phyloP scores from a whole-genome alignment of 2,888 invertebrate genomes.

The Saturnia pavonia region DNA sequence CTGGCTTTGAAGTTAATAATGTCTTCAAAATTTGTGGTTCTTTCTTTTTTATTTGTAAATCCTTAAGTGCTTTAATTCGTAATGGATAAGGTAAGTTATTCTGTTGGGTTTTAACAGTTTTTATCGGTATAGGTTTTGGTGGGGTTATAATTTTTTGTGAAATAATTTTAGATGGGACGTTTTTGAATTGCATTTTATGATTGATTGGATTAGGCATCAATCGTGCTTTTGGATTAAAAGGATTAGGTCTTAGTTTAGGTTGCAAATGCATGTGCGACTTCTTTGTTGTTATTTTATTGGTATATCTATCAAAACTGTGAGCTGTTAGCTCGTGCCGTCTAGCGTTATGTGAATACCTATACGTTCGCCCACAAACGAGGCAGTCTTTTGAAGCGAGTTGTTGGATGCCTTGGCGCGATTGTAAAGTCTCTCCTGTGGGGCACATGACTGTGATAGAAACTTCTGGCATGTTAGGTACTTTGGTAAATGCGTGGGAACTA shows the following conservation, averaged over 20 bases:
- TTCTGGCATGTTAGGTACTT: constrained; percentile 68
- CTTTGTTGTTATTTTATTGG: constrained; percentile 68
- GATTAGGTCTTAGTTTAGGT: constrained; percentile 75
- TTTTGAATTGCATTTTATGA: constrained; percentile 71
- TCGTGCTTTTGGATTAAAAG: constrained; percentile 76
- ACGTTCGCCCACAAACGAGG: constrained; percentile 74
- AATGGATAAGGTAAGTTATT: constrained; percentile 74
- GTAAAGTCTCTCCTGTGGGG: constrained; percentile 69
- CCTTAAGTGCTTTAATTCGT: constrained; percentile 77
- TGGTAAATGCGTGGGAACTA: constrained; percentile 41
- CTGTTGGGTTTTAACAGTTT: constrained; percentile 54
- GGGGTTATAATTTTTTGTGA: constrained; percentile 56
- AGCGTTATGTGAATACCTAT: constrained; percentile 78
- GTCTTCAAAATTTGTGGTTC: constrained; percentile 79
- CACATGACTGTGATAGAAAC: constrained; percentile 78
- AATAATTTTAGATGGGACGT: constrained; percentile 55
- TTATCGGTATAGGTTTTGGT: constrained; percentile 70
- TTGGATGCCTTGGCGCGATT: constrained; percentile 73
- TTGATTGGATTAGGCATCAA: constrained; percentile 77
- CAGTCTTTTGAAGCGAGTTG: constrained; percentile 78
- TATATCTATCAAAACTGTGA: constrained; percentile 76
- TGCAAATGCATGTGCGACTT: constrained; percentile 58
- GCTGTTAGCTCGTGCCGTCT: constrained; percentile 74
- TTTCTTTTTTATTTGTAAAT: constrained; percentile 76
- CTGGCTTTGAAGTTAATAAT: constrained; percentile 71